Percentiles rank a stretch among this genome's conserved stretches.
Conservation (phyloP, 2,113 vertebrate species). For the Nanger granti region DNA sequence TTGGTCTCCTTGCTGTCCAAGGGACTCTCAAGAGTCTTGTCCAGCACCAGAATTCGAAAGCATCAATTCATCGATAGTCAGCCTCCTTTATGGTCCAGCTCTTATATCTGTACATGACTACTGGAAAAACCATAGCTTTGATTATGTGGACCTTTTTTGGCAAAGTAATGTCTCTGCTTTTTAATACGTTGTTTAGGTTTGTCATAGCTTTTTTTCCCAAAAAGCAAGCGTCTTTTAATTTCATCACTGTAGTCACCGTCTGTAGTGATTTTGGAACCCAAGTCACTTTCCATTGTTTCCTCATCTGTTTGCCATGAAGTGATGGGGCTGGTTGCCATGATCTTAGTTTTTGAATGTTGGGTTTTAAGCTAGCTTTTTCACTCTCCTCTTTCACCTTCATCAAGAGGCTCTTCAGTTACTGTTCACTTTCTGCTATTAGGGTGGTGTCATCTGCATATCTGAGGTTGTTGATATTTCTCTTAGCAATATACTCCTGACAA, state of each 20-base stretch:
- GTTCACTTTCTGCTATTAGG: not conserved
- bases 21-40: not conserved
- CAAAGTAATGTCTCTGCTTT: no score
- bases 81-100: not conserved
- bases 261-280: not conserved
- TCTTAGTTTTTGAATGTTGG: not conserved
- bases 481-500: not conserved
- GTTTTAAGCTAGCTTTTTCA: not conserved
- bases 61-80: not conserved
- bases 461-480: not conserved
- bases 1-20: not conserved
- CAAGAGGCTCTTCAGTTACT: not conserved
- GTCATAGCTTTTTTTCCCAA: not conserved
- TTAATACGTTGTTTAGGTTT: not conserved
- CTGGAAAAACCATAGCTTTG: not conserved
- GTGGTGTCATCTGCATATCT: not conserved
- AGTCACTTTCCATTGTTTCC: not conserved
- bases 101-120: not conserved
- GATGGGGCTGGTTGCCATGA: not conserved
- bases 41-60: not conserved
- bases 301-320: not conserved
- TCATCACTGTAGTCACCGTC: not conserved
- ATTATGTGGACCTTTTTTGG: not conserved
- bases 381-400: not conserved
- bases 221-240: not conserved